Percentiles rank a stretch among this genome's conserved stretches.
phyloP scores from a whole-genome alignment of 1,140 invertebrate genomes.

The Brachionus sp. region DNA sequence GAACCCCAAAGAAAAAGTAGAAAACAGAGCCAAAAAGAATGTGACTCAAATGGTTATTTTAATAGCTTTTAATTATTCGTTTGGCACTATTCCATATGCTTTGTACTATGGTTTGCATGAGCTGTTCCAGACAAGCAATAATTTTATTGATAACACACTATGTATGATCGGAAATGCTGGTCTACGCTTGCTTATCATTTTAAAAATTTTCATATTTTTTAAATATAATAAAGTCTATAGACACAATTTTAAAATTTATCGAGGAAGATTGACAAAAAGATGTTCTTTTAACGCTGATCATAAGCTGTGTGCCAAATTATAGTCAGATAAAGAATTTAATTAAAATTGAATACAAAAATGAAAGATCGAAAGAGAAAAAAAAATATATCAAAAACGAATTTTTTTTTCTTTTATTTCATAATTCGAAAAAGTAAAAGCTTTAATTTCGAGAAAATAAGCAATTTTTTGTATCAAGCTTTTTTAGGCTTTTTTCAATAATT shows the following conservation, averaged over 20 bases:
- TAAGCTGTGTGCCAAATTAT: background rate
- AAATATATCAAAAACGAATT: too few relatives aligned
- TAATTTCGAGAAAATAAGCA: too few relatives aligned
- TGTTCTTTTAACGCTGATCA: background rate
- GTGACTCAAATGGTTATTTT: conserved; percentile 7
- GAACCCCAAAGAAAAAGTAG: background rate
- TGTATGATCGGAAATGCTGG: background rate
- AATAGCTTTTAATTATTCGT: conserved; percentile 10
- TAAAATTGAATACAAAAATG: too few relatives aligned
- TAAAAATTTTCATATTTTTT: background rate
- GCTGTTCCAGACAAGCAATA: background rate
- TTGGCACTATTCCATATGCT: conserved; percentile 17
- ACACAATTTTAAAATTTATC: background rate
- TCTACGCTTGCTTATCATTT: background rate
- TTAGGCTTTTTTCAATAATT: too few relatives aligned
- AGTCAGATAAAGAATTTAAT: background rate
- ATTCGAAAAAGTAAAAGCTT: too few relatives aligned
- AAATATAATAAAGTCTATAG: background rate
- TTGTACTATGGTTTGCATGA: background rate
- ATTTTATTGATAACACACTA: background rate
- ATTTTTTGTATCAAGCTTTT: too few relatives aligned
- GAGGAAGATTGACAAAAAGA: background rate
- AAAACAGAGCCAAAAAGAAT: conserved; percentile 11
- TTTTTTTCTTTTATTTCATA: too few relatives aligned
- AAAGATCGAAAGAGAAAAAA: too few relatives aligned